These are phyloP conservation scores for Natrix natrix DNA, from an alignment of 2,797 vertebrate genomes.

Conservation along the genomic window DNA sequence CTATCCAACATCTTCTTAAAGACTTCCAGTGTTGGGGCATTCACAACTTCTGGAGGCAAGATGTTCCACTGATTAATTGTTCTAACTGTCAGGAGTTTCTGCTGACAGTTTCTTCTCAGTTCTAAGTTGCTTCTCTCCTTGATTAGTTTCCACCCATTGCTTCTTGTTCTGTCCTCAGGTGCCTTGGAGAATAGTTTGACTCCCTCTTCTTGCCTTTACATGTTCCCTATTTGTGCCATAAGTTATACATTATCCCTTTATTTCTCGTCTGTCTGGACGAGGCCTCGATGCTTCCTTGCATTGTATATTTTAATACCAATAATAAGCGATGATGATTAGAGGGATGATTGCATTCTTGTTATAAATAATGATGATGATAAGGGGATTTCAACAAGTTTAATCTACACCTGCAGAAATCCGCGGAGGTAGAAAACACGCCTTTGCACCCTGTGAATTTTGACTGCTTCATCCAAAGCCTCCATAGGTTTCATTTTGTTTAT, in stretches of 20 bases:
- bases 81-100: no score
- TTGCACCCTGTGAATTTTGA: not conserved
- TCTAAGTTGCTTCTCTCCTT: no score
- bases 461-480: not conserved
- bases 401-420: not conserved
- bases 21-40: no score
- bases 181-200: no score
- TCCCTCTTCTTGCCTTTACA: not conserved
- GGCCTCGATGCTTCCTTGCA: not conserved
- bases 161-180: no score
- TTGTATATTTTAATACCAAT: conserved; percentile 9
- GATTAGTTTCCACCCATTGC: no score
- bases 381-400: not conserved
- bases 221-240: not conserved
- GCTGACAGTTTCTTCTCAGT: no score
- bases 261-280: not conserved
- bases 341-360: not conserved
- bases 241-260: not conserved
- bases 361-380: not conserved
- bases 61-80: no score
- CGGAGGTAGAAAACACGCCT: not conserved
- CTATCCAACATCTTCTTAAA: no score
- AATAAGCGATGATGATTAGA: not conserved
- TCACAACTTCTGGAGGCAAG: no score
- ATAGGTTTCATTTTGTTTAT: conserved; percentile 24